These are phyloP conservation scores for Nephrotoma guestfalica DNA, from an alignment of 2,888 invertebrate species.

Conservation along the genomic window DNA sequence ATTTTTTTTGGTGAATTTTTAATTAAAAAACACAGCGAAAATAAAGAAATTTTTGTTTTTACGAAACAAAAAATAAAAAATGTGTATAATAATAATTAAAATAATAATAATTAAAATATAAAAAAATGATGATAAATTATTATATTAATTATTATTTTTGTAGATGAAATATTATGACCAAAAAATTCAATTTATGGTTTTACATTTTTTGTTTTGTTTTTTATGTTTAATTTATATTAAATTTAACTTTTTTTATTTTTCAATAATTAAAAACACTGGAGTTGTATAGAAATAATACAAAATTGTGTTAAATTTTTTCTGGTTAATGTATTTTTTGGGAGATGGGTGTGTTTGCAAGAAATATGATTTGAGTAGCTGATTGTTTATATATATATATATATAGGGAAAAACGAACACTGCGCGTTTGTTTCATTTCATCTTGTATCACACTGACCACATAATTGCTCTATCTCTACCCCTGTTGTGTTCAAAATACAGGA, in stretches of 20 bases:
- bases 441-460: not conserved
- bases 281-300: not conserved
- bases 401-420: too few relatives aligned
- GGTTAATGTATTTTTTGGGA: not conserved
- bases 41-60: not conserved
- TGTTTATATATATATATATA: not conserved
- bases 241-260: not conserved
- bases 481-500: not conserved
- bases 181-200: not conserved
- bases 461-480: not conserved
- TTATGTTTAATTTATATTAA: not conserved
- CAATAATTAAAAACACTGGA: not conserved
- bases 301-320: not conserved
- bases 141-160: not conserved
- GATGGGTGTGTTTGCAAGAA: not conserved
- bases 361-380: not conserved
- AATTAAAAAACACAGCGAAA: slow-evolving; percentile 2
- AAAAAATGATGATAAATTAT: not conserved
- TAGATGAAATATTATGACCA: not conserved
- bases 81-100: not conserved
- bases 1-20: slow-evolving; percentile 1
- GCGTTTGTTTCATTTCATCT: not conserved
- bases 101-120: not conserved
- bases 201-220: not conserved
- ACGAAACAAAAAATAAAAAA: not conserved